Base-by-base conservation (phyloP, 1,140 invertebrate species). In the Anastrepha ludens region DNA sequence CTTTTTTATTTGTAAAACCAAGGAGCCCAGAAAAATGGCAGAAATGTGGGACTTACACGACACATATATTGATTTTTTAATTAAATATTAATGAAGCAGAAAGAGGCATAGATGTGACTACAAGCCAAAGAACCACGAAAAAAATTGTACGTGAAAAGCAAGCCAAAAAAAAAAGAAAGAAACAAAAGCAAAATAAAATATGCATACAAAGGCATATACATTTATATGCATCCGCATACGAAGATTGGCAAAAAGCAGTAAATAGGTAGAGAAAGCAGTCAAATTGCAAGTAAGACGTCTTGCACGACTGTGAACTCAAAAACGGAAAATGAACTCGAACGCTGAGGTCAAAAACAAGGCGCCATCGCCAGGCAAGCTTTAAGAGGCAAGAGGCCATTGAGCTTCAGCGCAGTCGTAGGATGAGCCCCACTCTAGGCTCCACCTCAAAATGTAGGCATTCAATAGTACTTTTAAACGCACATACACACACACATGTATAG, bases 1-100 rank as follows among this genome's bases (percentile, higher is more conserved):
- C 29, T 50, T 81, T 39, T 15, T 6, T 81, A 39, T 81, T 50
- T 70, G 67, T 2, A 47, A 47, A 39, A 47, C 13, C 39, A 47
- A 74, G 20, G 74, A 81, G 1, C 50, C 50, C 17, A 81, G 47
- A 81, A 81, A 81, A 81, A 81, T 58, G 50, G 74, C 50, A n/a
- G 41, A 81, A 81, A 50, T 81, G n/a, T 81, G 20, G 29, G 47
- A 55, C 74, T 81, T 81, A 29, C 74, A 81, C 55, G 74, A 81
- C 74, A 81, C 55, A 81, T 47, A 81, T 81, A 81, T 81, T 11
- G 74, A 81, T 81, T 81, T 81, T 55, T 55, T 58, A 81, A 81
- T 81, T 81, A 81, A 81, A 81, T 81, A 81, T 81, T 81, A 81
- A 81, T 81, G 74, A 81, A 20, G 74, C 74, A 55, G n/a, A 81